Base-by-base conservation (phyloP, 1,140 invertebrate genomes). In the Trachymyrmex cornetzi region DNA sequence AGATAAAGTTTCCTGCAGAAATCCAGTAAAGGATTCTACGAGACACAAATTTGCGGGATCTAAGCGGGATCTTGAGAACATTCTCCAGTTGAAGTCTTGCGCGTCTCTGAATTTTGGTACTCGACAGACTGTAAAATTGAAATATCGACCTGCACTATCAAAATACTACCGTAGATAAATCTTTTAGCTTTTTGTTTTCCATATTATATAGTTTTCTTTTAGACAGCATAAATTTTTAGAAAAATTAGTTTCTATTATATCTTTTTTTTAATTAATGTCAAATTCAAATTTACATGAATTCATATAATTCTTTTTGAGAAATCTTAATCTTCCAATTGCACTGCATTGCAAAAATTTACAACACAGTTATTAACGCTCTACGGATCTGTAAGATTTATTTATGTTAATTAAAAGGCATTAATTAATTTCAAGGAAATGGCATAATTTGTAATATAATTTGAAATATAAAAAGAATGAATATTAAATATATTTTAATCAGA, bases 111-210 rank as follows among this genome's bases (percentile, higher is more conserved):
- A 84, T 84, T 84, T 74, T 84, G 80, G 24, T 48, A 71, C 57
- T 84, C 69, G 80, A 24, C 69, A 63, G 55, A 84, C 80, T 84
- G 80, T 74, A 75, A 84, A 74, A 84, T 75, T 84, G 69, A 84
- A 84, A 84, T 84, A 84, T 82, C 80, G 24, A 44, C 14, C 38
- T 22, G 27, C 14, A 19, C 69, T 84, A 84, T 75, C 69, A 75
- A 84, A 84, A 75, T 75, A 84, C 14, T 44, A 34, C 12, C 14
- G 11, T 16, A 59, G 50, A n/a, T 48, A 81, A 57, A 81, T 81
- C n/a, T 61, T 75, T 22, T n/a, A 48, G 66, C 11, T 82, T 27
- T 12, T 50, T 44, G 7, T 50, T 48, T 19, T 61, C 5, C 11
- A 3, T 63, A 34, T 30, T 34, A 50, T 50, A n/a, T 27, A 61